phyloP scores from a whole-genome alignment of 1,140 invertebrate genomes.

The Formica selysi region DNA sequence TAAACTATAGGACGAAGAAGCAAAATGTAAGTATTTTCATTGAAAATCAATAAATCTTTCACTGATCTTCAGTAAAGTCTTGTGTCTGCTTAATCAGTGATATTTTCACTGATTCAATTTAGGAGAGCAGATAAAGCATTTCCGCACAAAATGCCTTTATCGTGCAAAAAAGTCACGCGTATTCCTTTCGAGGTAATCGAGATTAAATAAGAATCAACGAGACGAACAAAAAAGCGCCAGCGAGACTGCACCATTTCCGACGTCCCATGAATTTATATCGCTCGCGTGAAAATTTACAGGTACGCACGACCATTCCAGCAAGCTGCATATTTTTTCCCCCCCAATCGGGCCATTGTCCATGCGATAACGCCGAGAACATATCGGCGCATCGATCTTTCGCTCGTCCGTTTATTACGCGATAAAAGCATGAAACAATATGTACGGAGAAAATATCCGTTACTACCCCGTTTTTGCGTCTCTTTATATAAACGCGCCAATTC shows the following conservation, averaged over 20 bases:
- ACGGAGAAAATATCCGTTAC: background rate
- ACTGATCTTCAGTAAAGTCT: no score
- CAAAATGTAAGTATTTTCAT: no score
- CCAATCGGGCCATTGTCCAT: conserved; percentile 52
- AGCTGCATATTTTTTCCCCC: conserved; percentile 40
- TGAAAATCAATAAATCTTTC: no score
- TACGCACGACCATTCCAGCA: conserved; percentile 32
- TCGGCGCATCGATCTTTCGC: conserved; percentile 49
- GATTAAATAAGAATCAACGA: conserved; percentile 55
- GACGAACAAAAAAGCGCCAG: conserved; percentile 39
- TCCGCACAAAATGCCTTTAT: background rate
- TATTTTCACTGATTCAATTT: no score
- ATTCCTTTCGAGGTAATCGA: conserved; percentile 25
- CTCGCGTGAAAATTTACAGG: conserved; percentile 51
- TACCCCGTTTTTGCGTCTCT: background rate
- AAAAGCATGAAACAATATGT: conserved; percentile 33
- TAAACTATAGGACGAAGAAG: no score
- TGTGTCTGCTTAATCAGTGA: no score
- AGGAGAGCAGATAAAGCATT: background rate
- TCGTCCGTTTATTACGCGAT: conserved; percentile 55
- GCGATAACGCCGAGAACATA: conserved; percentile 49
- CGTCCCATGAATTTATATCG: conserved; percentile 54
- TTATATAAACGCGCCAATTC: background rate
- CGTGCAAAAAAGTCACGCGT: background rate
- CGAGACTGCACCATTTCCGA: conserved; percentile 42